Base-by-base conservation (phyloP, 2,888 invertebrate species). In the Aproaerema taeniolella region DNA sequence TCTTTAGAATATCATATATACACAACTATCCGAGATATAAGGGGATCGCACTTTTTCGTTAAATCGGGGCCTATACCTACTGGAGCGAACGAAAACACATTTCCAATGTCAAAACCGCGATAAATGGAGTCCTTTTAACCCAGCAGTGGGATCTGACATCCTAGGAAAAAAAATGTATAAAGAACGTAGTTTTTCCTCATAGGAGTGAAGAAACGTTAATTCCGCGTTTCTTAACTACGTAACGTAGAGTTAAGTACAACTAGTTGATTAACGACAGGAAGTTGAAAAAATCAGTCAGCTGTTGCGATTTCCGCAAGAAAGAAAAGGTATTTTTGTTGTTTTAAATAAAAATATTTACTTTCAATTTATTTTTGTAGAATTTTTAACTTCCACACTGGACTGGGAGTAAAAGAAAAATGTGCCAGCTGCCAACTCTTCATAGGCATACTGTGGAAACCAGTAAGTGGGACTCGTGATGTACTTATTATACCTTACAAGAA, bases 261-360 rank as follows among this genome's bases (percentile, higher is more conserved):
- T 35, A 35, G 34, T 38, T 38, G 34, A 35, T 42, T 24, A 42
- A 31, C 31, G 9, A 20, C 37, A 20, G 42, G 38, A 42, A 38
- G 42, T 35, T 25, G 9, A 33, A 42, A 38, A 31, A 42, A 35
- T 25, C 41, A 42, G 20, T 42, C 35, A 31, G 31, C 38, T 38
- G 42, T 38, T 38, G 30, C 42, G 28, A 16, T 24, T 42, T 42
- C 35, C 31, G 38, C 31, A 11, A 31, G 34, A 38, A 38, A 42
- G 37, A 35, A 24, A 20, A 30, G 35, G 34, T 30, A 34, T 31
- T 8, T 31, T 14, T 31, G 2, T 8, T 31, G 8, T 12, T 31
- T 15, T 14, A 14, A 14, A 2, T 10, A 8, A 8, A 20, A n/a
- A n/a, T n/a, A n/a, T n/a, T n/a, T n/a, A n/a, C n/a, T n/a, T n/a